Base-by-base conservation (phyloP, 2,113 vertebrate species). In the Antennarius striatus region DNA sequence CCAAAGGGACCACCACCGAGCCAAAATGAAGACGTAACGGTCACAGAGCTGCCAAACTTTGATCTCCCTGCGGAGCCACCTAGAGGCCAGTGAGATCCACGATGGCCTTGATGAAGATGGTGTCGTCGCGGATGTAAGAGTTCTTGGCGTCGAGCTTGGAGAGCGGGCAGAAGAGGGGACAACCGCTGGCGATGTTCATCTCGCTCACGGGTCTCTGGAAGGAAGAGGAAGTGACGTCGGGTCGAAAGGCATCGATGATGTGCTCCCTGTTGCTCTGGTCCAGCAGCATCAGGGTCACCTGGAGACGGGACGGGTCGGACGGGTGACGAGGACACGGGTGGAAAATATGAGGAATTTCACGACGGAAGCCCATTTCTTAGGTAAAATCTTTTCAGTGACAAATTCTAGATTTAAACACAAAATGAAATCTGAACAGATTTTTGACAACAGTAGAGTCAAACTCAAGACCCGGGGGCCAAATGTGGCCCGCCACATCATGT, bases 131-230 rank as follows among this genome's bases (percentile, higher is more conserved):
- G 50, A 98, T 94, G 16, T 98, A 98, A 8, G 95, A 94, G 73
- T 95, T 96, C 91, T 96, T 98, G 83, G 92, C 86, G 54, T 98
- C 96, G 81, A 99, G 95, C 78, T 96, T 94, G 6, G 94, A 93
- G 28, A 98, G 92, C 0, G 96, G 97, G 83, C 97, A 99, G 93
- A 99, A 99, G 42, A 98, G 95, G 0, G 98, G 97, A 57, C 98
- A 99, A 82, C 98, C 98, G 0, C 97, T 99, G 75, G 98, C 98
- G 0, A 99, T 96, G 91, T 99, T 99, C 96, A 98, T 98, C 67
- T 98, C 97, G 0, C 93, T 95, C 78, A 97, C 88, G 0, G 98
- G 97, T 29, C 96, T 87, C 91, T 98, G 97, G 88, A 99, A 99
- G 32, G 98, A 99, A 0, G 96, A 96, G 1, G 98, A 99, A 0